Evolutionary conservation across 2,797 vertebrate species (phyloP).

Genomic region (Adelosebastes latens): DNA sequence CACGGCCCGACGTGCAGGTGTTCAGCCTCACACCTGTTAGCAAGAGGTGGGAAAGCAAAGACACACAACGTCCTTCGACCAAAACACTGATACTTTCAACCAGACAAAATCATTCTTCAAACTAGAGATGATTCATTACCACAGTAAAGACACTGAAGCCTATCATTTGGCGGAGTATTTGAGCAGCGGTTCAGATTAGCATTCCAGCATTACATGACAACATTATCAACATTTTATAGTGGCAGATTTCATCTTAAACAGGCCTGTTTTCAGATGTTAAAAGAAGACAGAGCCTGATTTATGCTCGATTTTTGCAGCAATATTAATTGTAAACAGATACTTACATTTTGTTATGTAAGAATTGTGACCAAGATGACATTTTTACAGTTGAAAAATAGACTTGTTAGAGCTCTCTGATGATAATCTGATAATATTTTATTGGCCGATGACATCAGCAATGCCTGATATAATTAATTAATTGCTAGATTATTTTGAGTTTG

Average conservation of each 20-base stretch:
- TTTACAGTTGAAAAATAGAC: neutral
- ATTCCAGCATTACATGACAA: neutral
- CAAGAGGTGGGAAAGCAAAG: neutral
- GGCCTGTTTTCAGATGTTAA: neutral
- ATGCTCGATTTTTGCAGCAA: no score
- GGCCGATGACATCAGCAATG: neutral
- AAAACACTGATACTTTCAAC: neutral
- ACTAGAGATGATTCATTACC: neutral
- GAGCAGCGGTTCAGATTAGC: neutral
- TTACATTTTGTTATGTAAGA: neutral
- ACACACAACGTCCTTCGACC: neutral
- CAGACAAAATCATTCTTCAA: no score
- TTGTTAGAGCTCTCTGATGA: no score
- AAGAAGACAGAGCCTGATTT: neutral
- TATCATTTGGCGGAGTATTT: neutral
- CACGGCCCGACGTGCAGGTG: constrained; percentile 67
- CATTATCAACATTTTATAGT: neutral
- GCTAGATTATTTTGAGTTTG: neutral
- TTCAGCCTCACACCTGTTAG: constrained; percentile 71
- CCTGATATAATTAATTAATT: neutral
- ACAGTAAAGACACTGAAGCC: neutral
- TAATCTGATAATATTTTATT: neutral
- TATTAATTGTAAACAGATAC: no score
- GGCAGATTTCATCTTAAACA: neutral
- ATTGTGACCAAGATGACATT: neutral